Conservation (phyloP, 2,888 invertebrate species). For the Oxytorus armatus region DNA sequence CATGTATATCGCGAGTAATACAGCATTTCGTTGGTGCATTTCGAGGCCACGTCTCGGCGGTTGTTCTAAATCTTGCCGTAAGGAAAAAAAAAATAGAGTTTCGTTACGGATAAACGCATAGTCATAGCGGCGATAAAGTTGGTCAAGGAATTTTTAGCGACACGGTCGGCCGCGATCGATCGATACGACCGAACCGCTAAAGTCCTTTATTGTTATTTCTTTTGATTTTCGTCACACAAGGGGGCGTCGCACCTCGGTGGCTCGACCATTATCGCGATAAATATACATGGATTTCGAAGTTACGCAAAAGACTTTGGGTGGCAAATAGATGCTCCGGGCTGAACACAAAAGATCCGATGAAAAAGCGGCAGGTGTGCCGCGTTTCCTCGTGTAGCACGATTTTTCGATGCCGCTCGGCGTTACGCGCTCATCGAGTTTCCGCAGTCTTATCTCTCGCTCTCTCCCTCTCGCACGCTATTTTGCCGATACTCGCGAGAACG, state of each 20-base stretch:
- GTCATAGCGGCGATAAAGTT: neutral
- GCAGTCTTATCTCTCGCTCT: slow-evolving; percentile 44
- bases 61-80: neutral
- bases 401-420: slow-evolving; percentile 38
- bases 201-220: neutral
- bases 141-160: neutral
- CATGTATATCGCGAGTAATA: slow-evolving; percentile 23
- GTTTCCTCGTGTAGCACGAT: slow-evolving; percentile 36
- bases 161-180: too few relatives aligned
- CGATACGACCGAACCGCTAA: neutral
- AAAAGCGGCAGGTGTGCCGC: slow-evolving; percentile 50
- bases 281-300: slow-evolving; percentile 20
- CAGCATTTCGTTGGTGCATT: slow-evolving; percentile 27
- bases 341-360: slow-evolving; percentile 30
- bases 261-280: neutral
- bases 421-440: slow-evolving; percentile 43
- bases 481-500: slow-evolving; percentile 30
- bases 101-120: neutral
- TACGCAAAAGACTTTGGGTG: slow-evolving; percentile 20
- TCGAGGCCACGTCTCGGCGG: neutral
- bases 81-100: neutral
- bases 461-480: slow-evolving; percentile 9
- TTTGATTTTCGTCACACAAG: neutral
- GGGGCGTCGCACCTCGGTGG: slow-evolving; percentile 9
- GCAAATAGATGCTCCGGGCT: slow-evolving; percentile 37